phyloP scores from a whole-genome alignment of 2,888 invertebrate genomes.

The Drosophila neoperkinsi region DNA sequence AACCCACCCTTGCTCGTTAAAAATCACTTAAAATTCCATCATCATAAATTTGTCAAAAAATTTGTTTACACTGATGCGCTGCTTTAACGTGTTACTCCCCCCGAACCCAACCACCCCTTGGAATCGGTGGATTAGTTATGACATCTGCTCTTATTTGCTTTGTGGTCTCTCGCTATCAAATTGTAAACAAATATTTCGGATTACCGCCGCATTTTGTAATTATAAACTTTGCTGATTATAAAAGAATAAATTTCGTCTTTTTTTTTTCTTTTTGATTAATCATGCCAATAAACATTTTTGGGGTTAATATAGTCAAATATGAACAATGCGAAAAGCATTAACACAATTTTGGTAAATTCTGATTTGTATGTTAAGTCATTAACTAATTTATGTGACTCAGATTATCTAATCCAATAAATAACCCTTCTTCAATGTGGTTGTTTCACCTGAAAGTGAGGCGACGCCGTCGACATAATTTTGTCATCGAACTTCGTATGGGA shows the following conservation, averaged over 20 bases:
- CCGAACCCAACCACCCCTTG: neutral
- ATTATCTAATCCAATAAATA: neutral
- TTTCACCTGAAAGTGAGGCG: neutral
- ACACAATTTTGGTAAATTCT: neutral
- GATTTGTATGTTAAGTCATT: neutral
- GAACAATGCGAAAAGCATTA: neutral
- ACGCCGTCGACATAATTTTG: neutral
- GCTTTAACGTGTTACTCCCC: constrained; percentile 35
- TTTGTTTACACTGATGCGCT: constrained; percentile 37
- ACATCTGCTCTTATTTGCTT: constrained; percentile 44
- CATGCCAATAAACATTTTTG: neutral
- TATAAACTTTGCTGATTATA: constrained; percentile 7
- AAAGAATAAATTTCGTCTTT: neutral
- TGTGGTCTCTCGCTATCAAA: constrained; percentile 24
- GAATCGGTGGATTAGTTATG: constrained; percentile 44
- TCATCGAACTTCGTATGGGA: constrained; percentile 17
- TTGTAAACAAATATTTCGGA: constrained; percentile 25
- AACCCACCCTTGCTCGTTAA: constrained; percentile 80
- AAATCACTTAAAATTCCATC: constrained; percentile 85
- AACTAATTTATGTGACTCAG: neutral
- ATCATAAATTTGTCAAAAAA: constrained; percentile 84
- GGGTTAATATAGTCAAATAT: neutral
- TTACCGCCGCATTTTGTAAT: constrained; percentile 21
- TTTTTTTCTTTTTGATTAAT: neutral
- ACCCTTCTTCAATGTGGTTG: neutral